Conservation (phyloP, 2,888 invertebrate genomes). For the Eilema caniola region DNA sequence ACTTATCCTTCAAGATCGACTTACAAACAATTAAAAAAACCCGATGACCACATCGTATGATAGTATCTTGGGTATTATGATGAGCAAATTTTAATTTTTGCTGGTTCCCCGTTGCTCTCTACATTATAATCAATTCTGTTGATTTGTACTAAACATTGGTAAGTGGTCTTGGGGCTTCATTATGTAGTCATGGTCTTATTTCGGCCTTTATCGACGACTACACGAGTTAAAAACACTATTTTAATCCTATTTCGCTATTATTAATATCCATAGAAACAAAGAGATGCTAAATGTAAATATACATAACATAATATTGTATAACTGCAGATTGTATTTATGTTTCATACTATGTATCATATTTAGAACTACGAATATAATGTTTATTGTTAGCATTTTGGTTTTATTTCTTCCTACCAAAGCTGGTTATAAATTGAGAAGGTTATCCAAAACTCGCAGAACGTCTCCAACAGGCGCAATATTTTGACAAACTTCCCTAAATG, state of each 20-base stretch:
- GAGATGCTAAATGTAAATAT: constrained; percentile 66
- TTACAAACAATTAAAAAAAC: not conserved
- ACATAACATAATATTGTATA: constrained; percentile 62
- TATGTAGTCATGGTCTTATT: not conserved
- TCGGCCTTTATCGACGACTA: not conserved
- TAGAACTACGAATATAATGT: constrained; percentile 79
- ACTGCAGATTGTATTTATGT: constrained; percentile 79
- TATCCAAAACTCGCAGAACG: not conserved
- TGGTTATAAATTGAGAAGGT: not conserved
- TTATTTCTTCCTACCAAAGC: constrained; percentile 45
- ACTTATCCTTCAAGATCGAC: not conserved
- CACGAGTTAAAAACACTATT: constrained; percentile 1
- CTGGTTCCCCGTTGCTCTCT: not conserved
- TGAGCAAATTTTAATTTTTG: not conserved
- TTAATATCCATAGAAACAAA: constrained; percentile 28
- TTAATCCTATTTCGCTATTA: constrained; percentile 19
- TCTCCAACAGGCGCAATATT: not conserved
- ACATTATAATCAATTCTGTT: not conserved
- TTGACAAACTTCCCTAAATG: not conserved
- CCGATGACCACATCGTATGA: not conserved
- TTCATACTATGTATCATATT: constrained; percentile 76
- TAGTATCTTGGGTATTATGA: not conserved
- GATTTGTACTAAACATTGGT: not conserved
- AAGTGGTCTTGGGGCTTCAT: not conserved
- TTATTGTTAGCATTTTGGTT: constrained; percentile 74